Evolutionary conservation across 2,888 invertebrate species (phyloP).

Genomic region (Drosophila colorata): DNA sequence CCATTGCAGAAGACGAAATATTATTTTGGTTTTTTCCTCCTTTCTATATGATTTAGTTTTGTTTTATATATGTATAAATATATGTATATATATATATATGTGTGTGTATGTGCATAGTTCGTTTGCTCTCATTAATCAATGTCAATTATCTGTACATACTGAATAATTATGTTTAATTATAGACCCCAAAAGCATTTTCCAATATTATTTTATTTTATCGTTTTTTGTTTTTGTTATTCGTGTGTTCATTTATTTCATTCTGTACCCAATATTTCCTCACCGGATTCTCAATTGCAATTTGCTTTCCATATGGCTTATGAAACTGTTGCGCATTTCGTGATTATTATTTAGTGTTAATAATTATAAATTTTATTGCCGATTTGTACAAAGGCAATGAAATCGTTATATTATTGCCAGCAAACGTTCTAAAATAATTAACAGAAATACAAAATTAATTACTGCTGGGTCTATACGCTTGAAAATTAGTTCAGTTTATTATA

Average conservation of each 20-base stretch:
- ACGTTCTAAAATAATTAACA: constrained; percentile 49
- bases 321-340: constrained; percentile 42
- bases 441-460: constrained; percentile 34
- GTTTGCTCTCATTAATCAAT: constrained; percentile 83
- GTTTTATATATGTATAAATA: constrained; percentile 19
- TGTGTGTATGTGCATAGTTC: constrained; percentile 17
- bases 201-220: constrained; percentile 63
- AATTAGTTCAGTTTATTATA: constrained; percentile 32
- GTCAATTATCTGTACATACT: constrained; percentile 83
- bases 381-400: constrained; percentile 34
- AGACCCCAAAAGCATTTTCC: constrained; percentile 74
- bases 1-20: constrained; percentile 65
- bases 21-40: constrained; percentile 67
- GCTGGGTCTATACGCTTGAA: constrained; percentile 19
- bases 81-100: constrained; percentile 5
- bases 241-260: constrained; percentile 6
- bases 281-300: constrained; percentile 41
- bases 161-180: constrained; percentile 82
- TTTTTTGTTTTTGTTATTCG: constrained; percentile 15
- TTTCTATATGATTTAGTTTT: constrained; percentile 69
- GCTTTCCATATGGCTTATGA: constrained; percentile 30
- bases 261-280: constrained; percentile 11
- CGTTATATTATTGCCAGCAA: constrained; percentile 34
- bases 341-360: constrained; percentile 43
- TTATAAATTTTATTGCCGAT: constrained; percentile 40